Evolutionary conservation across 2,797 vertebrate species (phyloP), one percentile per base, ranked within the genome.

Genomic region (Muscicapa striata): DNA sequence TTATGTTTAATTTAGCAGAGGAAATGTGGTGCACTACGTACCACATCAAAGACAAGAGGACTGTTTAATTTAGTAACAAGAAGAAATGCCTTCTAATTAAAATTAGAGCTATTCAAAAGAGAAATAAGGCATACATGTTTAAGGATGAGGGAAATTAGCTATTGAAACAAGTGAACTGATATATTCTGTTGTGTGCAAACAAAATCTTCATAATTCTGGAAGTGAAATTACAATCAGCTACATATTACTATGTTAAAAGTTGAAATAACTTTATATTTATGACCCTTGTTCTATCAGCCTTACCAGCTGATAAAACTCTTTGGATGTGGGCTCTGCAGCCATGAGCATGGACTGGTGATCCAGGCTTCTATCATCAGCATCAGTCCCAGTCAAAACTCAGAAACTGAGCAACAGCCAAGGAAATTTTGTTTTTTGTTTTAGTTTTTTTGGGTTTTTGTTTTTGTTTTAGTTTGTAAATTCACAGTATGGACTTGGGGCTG

Each of bases 21-120:
- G 54, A 70, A 57, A 17, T 23, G 29, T 45, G 24, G 34, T 24
- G 34, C 58, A 59, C 10, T 49, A 52, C 1, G 3, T 23, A 61
- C 17, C 64, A 81, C 43, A 78, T 27, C 62, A 86, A 72, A 86
- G 78, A 43, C 38, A 78, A 69, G 64, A 30, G 9, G 20, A 34
- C 40, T 63, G 22, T 55, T 93, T 69, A 70, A 89, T 89, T 93
- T 83, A 84, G 24, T 54, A 78, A 75, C 20, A 58, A 73, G 61
- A 94, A 11, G 46, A 68, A 72, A 43, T 64, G 52, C 23, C 27
- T 88, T 76, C 64, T 59, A 83, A 87, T 86, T 84, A 89, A 86
- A 91, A 81, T 72, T 46, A 78, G 54, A 88, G 49, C 26, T 74
- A 87, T 86, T 94, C 79, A 89, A 78, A 87, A 38, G 26, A 92